Evolutionary conservation across 2,113 vertebrate species (phyloP).

Genomic region (Cyprinus carpio): DNA sequence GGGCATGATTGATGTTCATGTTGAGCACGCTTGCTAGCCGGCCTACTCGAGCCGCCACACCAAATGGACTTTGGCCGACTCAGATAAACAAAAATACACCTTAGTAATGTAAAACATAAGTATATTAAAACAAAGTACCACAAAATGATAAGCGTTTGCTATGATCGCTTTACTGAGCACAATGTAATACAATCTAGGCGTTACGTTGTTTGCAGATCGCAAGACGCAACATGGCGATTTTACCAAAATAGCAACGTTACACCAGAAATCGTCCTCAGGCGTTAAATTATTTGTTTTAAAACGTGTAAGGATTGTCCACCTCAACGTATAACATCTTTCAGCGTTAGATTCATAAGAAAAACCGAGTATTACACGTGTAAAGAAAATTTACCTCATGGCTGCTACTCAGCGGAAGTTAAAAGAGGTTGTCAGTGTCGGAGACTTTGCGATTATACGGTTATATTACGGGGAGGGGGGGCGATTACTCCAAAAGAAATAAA

Average conservation of each 20-base stretch:
- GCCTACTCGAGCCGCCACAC: neutral
- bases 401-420: neutral
- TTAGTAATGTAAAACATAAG: neutral
- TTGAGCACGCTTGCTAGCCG: neutral
- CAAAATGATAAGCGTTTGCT: neutral
- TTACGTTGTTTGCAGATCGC: neutral
- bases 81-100: neutral
- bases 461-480: neutral
- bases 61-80: neutral
- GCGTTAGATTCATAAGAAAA: neutral
- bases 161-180: neutral
- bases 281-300: no score
- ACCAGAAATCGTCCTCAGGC: neutral
- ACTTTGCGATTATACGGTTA: neutral
- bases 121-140: neutral
- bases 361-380: neutral
- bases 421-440: neutral
- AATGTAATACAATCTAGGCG: no score
- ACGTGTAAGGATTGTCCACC: neutral
- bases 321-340: neutral
- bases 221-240: slow-evolving; percentile 12
- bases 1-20: neutral
- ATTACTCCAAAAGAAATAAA: neutral
- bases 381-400: slow-evolving; percentile 31
- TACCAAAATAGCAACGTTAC: neutral